Percentiles rank a stretch among this genome's conserved stretches.
phyloP scores from a whole-genome alignment of 1,140 invertebrate species.

The Ceratosolen solmsi region DNA sequence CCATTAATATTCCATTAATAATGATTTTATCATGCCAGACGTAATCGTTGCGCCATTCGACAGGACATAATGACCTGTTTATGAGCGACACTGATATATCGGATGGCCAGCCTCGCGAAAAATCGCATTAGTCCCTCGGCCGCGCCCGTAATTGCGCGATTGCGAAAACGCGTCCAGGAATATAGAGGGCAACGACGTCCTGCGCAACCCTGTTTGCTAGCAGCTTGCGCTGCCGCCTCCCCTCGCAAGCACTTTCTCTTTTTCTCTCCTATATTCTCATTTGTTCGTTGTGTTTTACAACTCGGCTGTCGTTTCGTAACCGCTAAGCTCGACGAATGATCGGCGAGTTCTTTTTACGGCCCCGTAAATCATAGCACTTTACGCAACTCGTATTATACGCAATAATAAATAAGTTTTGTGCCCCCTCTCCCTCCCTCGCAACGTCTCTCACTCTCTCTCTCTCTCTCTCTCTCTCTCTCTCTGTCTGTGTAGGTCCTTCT shows the following conservation, averaged over 20 bases:
- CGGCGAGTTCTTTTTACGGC: constrained; percentile 50
- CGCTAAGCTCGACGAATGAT: constrained; percentile 63
- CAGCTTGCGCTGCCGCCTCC: neutral
- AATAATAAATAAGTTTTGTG: neutral
- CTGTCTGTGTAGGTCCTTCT: neutral
- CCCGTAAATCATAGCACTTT: constrained; percentile 56
- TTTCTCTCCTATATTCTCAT: constrained; percentile 65
- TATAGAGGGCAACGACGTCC: neutral
- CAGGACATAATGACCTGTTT: too few species aligned
- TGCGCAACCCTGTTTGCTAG: neutral
- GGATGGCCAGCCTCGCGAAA: neutral
- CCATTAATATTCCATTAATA: too few species aligned
- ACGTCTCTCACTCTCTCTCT: neutral
- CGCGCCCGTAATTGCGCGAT: neutral
- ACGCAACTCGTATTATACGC: neutral
- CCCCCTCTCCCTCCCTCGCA: neutral
- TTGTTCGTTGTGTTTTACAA: constrained; percentile 63
- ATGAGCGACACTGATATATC: too few species aligned
- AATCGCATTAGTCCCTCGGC: neutral
- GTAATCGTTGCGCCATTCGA: too few species aligned
- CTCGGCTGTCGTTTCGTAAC: constrained; percentile 61
- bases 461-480: constrained; percentile 1
- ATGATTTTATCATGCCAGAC: too few species aligned
- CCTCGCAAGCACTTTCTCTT: constrained; percentile 51
- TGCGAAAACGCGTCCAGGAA: neutral